Conservation (phyloP, 2,797 vertebrate genomes). For the Danionella dracula region DNA sequence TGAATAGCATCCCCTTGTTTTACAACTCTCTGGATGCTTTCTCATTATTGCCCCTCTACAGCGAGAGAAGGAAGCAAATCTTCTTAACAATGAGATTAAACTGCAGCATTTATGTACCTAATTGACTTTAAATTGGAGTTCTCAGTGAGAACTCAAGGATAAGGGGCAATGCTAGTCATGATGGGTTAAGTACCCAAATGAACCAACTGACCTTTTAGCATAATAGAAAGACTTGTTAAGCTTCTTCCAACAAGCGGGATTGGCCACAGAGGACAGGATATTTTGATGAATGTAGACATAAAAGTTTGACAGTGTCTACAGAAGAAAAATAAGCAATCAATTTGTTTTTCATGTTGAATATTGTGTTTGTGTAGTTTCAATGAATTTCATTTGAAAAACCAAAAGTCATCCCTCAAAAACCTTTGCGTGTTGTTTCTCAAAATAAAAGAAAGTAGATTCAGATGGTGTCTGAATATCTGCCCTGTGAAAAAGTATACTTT, state of each 20-base stretch:
- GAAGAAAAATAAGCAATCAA: no score
- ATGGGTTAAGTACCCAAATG: slow-evolving; percentile 29
- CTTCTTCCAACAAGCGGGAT: slow-evolving; percentile 1
- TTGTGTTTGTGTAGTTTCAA: no score
- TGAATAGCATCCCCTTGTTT: slow-evolving; percentile 36
- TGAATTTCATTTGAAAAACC: no score
- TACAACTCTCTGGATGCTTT: slow-evolving; percentile 38
- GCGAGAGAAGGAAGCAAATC: slow-evolving; percentile 39
- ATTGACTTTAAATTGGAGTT: slow-evolving; percentile 46
- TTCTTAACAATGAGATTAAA: slow-evolving; percentile 47
- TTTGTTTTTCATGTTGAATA: no score
- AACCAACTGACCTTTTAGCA: slow-evolving; percentile 24
- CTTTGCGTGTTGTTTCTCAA: no score
- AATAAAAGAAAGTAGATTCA: no score
- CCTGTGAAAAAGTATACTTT: no score
- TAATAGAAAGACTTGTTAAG: slow-evolving; percentile 30
- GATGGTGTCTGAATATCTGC: no score
- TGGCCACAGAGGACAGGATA: neutral
- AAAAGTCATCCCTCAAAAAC: no score
- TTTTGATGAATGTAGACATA: neutral
- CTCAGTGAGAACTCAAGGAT: slow-evolving; percentile 33
- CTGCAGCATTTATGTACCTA: slow-evolving; percentile 48
- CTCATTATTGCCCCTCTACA: slow-evolving; percentile 27
- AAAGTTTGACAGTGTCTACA: no score
- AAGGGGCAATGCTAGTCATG: slow-evolving; percentile 35